These are phyloP conservation scores for Leucoraja erinaceus DNA, from an alignment of 2,113 vertebrate genomes.

Conservation along the genomic window DNA sequence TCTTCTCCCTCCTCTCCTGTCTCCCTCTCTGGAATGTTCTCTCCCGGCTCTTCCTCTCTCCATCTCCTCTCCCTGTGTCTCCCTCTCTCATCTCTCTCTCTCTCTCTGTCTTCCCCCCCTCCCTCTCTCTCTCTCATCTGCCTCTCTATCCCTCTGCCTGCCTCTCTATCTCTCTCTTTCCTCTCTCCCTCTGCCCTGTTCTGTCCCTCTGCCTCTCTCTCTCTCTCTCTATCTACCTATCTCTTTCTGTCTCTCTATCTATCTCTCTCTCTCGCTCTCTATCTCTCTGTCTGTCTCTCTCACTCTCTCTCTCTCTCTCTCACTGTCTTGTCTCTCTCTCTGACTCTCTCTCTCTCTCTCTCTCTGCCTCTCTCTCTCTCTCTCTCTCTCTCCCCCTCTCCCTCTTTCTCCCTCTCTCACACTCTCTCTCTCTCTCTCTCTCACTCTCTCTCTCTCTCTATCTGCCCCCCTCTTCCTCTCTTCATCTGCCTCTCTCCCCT, in stretches of 20 bases:
- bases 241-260: background rate
- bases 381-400: background rate
- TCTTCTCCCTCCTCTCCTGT: too few species aligned
- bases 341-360: background rate
- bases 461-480: background rate
- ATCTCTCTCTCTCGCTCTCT: background rate
- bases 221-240: background rate
- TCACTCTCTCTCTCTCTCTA: conserved; percentile 31
- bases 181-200: background rate
- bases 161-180: background rate
- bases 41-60: too few species aligned
- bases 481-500: too few species aligned
- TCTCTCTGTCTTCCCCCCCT: too few species aligned
- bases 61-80: too few species aligned
- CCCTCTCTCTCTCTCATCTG: conserved; percentile 38
- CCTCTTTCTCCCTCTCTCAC: background rate
- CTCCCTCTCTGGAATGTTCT: too few species aligned
- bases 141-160: background rate
- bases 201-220: background rate
- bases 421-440: conserved; percentile 18
- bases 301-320: background rate
- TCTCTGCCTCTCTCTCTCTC: background rate
- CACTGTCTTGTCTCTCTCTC: background rate
- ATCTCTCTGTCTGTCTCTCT: background rate
- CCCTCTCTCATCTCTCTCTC: conserved; percentile 45